A percentile compares a stretch with the other conserved stretches of the same genome.
Conservation (phyloP, 2,113 vertebrate species). For the Spea bombifrons region DNA sequence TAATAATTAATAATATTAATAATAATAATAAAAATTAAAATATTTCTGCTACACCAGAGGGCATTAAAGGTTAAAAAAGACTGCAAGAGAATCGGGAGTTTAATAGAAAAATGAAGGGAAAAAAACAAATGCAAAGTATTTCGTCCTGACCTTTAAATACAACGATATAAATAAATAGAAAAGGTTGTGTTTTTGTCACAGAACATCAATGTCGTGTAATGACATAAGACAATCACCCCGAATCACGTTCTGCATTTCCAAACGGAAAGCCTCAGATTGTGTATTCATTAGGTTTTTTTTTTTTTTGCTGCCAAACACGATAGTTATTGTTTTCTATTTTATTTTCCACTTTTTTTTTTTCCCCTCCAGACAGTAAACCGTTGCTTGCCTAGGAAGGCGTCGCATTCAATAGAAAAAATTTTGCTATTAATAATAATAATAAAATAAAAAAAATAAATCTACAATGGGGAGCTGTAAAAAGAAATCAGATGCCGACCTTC, state of each 20-base stretch:
- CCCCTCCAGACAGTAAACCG: neutral
- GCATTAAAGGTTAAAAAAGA: too few species aligned
- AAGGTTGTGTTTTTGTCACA: neutral
- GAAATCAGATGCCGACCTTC: slow-evolving; percentile 6
- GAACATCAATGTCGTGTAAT: neutral
- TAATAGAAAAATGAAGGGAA: neutral
- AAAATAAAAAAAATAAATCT: neutral
- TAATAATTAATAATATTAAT: too few species aligned
- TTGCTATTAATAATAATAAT: slow-evolving; percentile 14
- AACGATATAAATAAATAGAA: neutral
- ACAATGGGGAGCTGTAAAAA: slow-evolving; percentile 45
- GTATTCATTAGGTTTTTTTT: neutral
- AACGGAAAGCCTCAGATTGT: neutral
- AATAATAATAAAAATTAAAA: too few species aligned
- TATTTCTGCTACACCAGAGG: too few species aligned
- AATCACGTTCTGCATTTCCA: neutral
- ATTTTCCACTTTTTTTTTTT: neutral
- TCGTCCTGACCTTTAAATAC: neutral
- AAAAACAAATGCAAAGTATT: neutral
- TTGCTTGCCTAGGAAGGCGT: neutral
- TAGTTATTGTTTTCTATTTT: neutral
- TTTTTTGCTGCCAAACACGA: slow-evolving; percentile 1
- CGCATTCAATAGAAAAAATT: slow-evolving; percentile 23
- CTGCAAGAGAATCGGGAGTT: too few species aligned
- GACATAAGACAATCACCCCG: neutral